phyloP scores from a whole-genome alignment of 2,113 vertebrate species.

The Lonchura striata region DNA sequence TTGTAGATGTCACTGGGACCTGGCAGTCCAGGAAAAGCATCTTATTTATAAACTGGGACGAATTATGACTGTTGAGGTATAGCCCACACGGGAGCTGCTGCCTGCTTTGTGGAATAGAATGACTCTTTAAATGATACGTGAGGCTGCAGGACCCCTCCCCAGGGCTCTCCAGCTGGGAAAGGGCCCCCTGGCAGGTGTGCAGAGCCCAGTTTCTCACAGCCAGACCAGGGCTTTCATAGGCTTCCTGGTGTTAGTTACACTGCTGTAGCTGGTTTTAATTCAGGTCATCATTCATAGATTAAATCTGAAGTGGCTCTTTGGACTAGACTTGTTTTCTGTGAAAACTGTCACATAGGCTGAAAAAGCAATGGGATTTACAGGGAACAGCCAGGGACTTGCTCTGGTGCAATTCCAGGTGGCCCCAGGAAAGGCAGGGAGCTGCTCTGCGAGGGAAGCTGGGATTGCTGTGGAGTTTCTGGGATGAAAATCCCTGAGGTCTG shows the following conservation, averaged over 20 bases:
- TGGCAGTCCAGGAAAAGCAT: constrained; percentile 1
- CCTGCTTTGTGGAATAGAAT: not conserved
- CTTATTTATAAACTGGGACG: not conserved
- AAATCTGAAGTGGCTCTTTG: not conserved
- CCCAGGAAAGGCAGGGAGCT: not conserved
- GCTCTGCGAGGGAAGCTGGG: not conserved
- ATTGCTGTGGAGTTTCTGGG: not conserved
- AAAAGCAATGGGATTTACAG: not conserved
- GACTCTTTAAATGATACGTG: not conserved
- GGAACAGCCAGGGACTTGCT: not conserved
- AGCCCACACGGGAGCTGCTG: not conserved
- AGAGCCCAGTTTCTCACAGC: not conserved
- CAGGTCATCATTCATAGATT: not conserved
- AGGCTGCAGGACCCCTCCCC: not conserved
- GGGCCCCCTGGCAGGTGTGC: not conserved
- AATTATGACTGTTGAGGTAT: not conserved
- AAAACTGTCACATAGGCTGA: not conserved
- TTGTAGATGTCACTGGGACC: not conserved
- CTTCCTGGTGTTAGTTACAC: not conserved
- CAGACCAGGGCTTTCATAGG: not conserved
- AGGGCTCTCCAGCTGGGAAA: not conserved
- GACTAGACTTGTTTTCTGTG: not conserved
- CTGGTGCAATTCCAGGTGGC: not conserved
- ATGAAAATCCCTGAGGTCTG: not conserved
- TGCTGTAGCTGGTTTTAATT: not conserved